Conservation (phyloP, 1,140 invertebrate species). For the Drosophila kohkoa region DNA sequence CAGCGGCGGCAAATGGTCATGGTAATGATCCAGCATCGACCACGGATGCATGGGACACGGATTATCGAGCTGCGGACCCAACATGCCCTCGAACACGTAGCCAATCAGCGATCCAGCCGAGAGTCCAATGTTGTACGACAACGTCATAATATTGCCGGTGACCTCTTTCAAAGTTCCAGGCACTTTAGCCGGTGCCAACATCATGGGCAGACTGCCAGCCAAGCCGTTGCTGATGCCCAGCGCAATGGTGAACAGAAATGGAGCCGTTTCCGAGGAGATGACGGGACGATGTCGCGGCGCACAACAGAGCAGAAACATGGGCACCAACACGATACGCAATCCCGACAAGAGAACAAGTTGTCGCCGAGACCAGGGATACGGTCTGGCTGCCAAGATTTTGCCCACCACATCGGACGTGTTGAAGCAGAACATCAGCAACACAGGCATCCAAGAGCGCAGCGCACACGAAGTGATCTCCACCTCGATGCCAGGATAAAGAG, state of each 20-base stretch:
- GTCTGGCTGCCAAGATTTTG: conserved; percentile 92
- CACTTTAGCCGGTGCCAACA: conserved; percentile 93
- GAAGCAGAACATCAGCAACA: conserved; percentile 94
- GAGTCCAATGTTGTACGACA: conserved; percentile 94
- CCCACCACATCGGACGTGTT: conserved; percentile 94
- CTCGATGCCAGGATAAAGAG: conserved; percentile 95
- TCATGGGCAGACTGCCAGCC: conserved; percentile 96
- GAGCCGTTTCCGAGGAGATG: conserved; percentile 88
- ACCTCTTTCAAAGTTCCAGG: conserved; percentile 91
- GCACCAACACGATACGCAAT: conserved; percentile 90
- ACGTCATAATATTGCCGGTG: conserved; percentile 96
- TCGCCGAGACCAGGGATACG: conserved; percentile 91
- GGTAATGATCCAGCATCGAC: conserved; percentile 58
- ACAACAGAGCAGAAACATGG: conserved; percentile 92
- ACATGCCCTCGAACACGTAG: conserved; percentile 91
- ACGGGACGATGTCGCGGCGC: conserved; percentile 90
- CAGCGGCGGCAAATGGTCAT: conserved; percentile 53
- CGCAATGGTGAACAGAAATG: conserved; percentile 89
- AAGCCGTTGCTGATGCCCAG: conserved; percentile 94
- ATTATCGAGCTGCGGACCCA: conserved; percentile 87
- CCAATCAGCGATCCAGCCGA: conserved; percentile 93
- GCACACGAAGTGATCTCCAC: conserved; percentile 94
- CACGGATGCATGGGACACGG: conserved; percentile 83
- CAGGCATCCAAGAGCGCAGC: conserved; percentile 95
- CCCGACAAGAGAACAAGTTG: conserved; percentile 90